These are phyloP conservation scores for Dendrophyllia cribrosa DNA, from an alignment of 64 coral and sea anemone species.

Conservation along the genomic window DNA sequence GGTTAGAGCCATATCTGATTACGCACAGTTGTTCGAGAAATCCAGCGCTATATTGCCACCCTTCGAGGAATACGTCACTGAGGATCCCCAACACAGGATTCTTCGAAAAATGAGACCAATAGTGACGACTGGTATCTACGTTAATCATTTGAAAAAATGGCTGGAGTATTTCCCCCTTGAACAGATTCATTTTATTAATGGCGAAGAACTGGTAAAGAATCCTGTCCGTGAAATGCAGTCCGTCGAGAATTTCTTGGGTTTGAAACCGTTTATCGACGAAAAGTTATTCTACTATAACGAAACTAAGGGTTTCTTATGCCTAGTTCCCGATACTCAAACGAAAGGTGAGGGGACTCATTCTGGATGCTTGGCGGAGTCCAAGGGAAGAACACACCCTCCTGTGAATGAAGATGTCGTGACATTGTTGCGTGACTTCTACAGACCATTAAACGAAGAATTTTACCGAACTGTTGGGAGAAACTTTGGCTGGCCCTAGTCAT, in stretches of 20 bases:
- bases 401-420: constrained; percentile 44
- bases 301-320: constrained; percentile 84
- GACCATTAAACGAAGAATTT: constrained; percentile 83
- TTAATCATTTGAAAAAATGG: constrained; percentile 78
- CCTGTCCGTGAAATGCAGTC: constrained; percentile 74
- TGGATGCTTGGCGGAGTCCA: constrained; percentile 72
- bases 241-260: constrained; percentile 80
- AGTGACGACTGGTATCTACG: constrained; percentile 79
- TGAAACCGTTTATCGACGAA: constrained; percentile 64
- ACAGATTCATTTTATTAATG: constrained; percentile 85
- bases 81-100: background rate
- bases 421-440: constrained; percentile 75
- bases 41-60: constrained; percentile 22
- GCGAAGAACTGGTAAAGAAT: constrained; percentile 73
- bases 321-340: constrained; percentile 26
- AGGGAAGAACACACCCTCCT: constrained; percentile 68
- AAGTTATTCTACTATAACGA: constrained; percentile 80
- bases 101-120: constrained; percentile 46
- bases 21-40: constrained; percentile 63
- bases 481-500: constrained; percentile 62
- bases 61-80: constrained; percentile 54
- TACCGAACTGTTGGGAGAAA: constrained; percentile 63
- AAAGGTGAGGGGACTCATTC: background rate
- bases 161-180: constrained; percentile 74
- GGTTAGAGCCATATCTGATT: constrained; percentile 75